Evolutionary conservation across 1,140 invertebrate genomes (phyloP), one percentile per base, ranked within the genome.

Genomic region (Cardiocondyla obscurior): DNA sequence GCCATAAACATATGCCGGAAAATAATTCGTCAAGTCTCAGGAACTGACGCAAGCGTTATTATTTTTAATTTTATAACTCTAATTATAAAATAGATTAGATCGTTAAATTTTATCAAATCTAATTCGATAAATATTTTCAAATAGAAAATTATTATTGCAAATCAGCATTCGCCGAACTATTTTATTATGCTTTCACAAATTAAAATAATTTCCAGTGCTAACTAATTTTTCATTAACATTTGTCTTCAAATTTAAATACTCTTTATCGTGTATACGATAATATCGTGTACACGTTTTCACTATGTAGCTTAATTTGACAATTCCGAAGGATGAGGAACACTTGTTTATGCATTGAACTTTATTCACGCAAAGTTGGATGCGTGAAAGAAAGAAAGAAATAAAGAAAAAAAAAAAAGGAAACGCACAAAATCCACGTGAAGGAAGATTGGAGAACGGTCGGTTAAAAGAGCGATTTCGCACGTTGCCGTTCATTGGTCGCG

Each of bases 381-480:
- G 16, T 42, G 53, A 19, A 49, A 22, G n/a, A 33, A 25, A 39
- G 33, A 42, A n/a, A n/a, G n/a, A n/a, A n/a, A n/a, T n/a, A n/a
- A n/a, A n/a, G n/a, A 22, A 14, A 33, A 25, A 39, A 25, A 42
- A 36, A 42, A 83, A 55, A 33, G 14, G 25, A 22, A 49, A 36
- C 28, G 12, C n/a, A 12, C 7, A 22, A 74, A 42, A 77, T 58
- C 39, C 49, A 25, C 12, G 65, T 51, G 42, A 62, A 67, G 22
- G 6, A 73, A 51, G 44, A 51, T 36, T n/a, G 44, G 28, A 57
- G 42, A 46, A 57, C 36, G 12, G 28, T 33, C 42, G 28, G 39
- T 53, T 81, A 51, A 84, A 73, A 64, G 33, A 36, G 60, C 77
- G 30, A 65, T 73, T 62, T 84, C 57, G 55, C 58, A 30, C 44